phyloP scores from a whole-genome alignment of 2,797 vertebrate genomes.

The Pipistrellus pygmaeus region DNA sequence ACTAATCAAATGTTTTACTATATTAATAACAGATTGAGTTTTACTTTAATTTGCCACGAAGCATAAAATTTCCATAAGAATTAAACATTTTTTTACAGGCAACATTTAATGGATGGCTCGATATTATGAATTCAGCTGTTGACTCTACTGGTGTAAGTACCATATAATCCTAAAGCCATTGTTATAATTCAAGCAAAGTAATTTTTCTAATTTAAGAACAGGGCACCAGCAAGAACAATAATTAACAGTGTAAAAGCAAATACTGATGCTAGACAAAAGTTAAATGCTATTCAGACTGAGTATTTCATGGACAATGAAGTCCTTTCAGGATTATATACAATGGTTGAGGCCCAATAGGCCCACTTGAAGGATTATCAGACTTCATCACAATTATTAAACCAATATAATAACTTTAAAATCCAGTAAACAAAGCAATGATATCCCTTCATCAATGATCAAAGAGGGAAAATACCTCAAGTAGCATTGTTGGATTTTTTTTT shows the following conservation, averaged over 20 bases:
- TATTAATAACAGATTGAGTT: background rate
- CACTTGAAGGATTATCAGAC: background rate
- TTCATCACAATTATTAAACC: background rate
- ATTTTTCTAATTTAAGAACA: conserved; percentile 30
- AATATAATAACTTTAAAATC: conserved; percentile 40
- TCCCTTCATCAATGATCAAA: background rate
- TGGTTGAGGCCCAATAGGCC: background rate
- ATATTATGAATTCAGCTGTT: conserved; percentile 76
- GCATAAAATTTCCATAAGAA: conserved; percentile 26
- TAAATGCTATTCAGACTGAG: background rate
- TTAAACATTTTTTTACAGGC: conserved; percentile 76
- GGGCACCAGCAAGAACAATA: background rate
- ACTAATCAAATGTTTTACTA: background rate
- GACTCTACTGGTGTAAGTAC: conserved; percentile 79
- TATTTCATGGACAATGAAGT: conserved; percentile 21
- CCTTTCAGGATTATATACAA: background rate
- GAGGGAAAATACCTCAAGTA: background rate
- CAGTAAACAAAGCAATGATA: background rate
- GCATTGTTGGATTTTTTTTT: background rate
- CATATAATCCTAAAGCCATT: background rate
- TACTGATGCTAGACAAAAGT: background rate
- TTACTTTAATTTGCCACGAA: conserved; percentile 2
- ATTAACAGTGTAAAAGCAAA: conserved; percentile 7
- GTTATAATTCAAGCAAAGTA: background rate
- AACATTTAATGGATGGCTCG: conserved; percentile 82